Conservation (phyloP, 2,888 invertebrate genomes). For the Melanostoma mellinum region DNA sequence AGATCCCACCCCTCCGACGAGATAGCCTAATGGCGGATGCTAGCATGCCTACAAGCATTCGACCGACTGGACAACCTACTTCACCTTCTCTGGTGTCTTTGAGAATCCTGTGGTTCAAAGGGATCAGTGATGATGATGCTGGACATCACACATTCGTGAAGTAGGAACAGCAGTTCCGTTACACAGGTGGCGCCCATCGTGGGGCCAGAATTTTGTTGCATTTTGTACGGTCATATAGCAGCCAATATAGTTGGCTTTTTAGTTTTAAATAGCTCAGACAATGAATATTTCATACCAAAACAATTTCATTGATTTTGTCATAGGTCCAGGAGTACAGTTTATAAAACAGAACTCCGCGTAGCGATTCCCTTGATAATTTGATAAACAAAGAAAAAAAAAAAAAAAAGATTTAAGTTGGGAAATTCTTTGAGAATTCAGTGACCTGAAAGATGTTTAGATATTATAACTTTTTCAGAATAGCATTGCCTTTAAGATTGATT, state of each 20-base stretch:
- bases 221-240: neutral
- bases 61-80: too few species aligned
- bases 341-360: neutral
- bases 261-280: too few species aligned
- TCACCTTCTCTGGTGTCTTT: too few species aligned
- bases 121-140: too few species aligned
- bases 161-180: too few species aligned
- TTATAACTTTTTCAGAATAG: neutral
- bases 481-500: too few species aligned
- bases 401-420: neutral
- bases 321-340: constrained; percentile 5
- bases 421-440: neutral
- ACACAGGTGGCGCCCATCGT: constrained; percentile 35
- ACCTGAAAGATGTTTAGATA: neutral
- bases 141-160: too few species aligned
- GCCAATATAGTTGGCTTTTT: neutral
- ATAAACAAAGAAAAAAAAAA: neutral
- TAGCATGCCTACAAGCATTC: too few species aligned
- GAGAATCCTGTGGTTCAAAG: too few species aligned
- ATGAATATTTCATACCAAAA: neutral
- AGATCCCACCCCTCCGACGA: too few species aligned
- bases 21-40: too few species aligned
- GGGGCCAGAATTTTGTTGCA: constrained; percentile 2
- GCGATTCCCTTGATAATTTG: neutral
- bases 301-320: neutral